Evolutionary conservation across 2,113 vertebrate genomes (phyloP).

Genomic region (Tricholaema leucomelas): DNA sequence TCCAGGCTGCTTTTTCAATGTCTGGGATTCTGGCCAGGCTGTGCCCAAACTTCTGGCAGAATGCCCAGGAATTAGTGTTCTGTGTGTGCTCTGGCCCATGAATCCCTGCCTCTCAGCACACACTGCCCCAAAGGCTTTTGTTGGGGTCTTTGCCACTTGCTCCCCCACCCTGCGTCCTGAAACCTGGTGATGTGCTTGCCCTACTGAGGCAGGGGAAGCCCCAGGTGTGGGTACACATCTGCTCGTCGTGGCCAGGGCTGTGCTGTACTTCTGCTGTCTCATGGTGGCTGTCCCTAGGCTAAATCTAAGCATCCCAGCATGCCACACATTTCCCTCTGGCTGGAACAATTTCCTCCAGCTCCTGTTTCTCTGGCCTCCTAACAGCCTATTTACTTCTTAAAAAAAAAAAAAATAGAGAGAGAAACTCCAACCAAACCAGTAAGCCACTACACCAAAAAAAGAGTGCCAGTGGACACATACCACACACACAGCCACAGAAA

Average conservation of each 20-base stretch:
- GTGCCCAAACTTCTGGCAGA: conserved; percentile 39
- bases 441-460: not conserved
- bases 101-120: not conserved
- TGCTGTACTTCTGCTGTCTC: not conserved
- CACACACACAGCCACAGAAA: not conserved
- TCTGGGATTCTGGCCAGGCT: conserved; percentile 43
- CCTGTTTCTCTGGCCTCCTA: not conserved
- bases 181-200: not conserved
- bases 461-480: not conserved
- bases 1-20: conserved; percentile 25
- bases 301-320: not conserved
- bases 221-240: not conserved
- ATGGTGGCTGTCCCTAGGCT: not conserved
- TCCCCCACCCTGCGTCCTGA: not conserved
- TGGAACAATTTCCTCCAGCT: not conserved
- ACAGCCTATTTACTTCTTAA: not conserved
- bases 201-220: not conserved
- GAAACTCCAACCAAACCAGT: too few species aligned
- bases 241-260: not conserved
- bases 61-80: conserved; percentile 32
- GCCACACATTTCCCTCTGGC: not conserved
- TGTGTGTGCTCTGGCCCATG: not conserved
- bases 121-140: not conserved
- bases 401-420: too few species aligned
- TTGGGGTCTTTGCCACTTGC: not conserved